Conservation (phyloP, 2,888 invertebrate genomes). For the Limenitis camilla region DNA sequence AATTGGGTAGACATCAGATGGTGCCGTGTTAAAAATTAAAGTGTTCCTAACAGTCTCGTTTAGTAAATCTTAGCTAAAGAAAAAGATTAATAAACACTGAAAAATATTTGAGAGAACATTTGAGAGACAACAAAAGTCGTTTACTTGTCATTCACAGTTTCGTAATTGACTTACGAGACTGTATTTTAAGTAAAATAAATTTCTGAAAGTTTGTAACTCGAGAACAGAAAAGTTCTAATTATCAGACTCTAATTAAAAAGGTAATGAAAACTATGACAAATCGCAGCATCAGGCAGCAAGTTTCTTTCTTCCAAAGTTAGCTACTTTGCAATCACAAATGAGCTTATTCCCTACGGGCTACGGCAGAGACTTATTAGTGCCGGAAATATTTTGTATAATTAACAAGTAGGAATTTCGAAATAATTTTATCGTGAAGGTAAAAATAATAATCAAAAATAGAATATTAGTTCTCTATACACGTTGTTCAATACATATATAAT, state of each 20-base stretch:
- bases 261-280: slow-evolving; percentile 47
- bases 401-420: slow-evolving; percentile 28
- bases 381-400: slow-evolving; percentile 37
- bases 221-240: slow-evolving; percentile 7
- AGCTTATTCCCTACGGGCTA: slow-evolving; percentile 58
- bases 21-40: no score
- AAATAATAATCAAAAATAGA: no score
- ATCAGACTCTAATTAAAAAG: slow-evolving; percentile 36
- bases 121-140: neutral
- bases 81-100: no score
- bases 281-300: slow-evolving; percentile 44
- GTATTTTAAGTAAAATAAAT: neutral
- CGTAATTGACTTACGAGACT: neutral
- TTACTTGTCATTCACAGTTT: neutral
- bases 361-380: slow-evolving; percentile 56
- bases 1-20: no score
- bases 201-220: neutral
- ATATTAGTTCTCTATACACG: no score
- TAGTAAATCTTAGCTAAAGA: no score
- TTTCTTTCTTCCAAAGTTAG: slow-evolving; percentile 44
- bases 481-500: no score
- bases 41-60: no score
- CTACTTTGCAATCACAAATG: slow-evolving; percentile 54
- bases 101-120: no score
- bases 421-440: no score